Percentiles rank a stretch among this genome's conserved stretches.
phyloP scores from a whole-genome alignment of 2,113 vertebrate species.

The Symphodus melops region DNA sequence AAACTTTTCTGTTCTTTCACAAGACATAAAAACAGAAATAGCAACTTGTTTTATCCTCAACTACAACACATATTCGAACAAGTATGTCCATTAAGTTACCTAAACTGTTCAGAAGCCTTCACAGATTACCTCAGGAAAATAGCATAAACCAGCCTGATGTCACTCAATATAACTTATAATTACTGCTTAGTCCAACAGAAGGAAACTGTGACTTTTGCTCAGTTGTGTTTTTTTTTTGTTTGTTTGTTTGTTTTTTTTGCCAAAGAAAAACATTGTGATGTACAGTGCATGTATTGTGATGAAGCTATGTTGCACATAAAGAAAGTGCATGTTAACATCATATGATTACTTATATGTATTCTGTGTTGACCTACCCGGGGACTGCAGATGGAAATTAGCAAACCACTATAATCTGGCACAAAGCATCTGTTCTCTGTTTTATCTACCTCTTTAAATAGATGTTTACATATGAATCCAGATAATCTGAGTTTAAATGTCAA shows the following conservation, averaged over 20 bases:
- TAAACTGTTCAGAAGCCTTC: not conserved
- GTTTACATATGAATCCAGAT: not conserved
- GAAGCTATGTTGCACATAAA: not conserved
- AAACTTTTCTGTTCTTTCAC: not conserved
- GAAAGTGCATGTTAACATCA: too few species aligned
- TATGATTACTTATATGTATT: too few species aligned
- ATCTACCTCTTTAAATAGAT: not conserved
- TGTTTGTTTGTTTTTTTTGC: too few species aligned
- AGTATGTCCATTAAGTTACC: not conserved
- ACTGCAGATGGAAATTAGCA: too few species aligned
- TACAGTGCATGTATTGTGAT: too few species aligned
- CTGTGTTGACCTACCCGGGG: too few species aligned
- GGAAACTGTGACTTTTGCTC: not conserved
- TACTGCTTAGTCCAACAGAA: conserved; percentile 7
- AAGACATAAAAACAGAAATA: not conserved
- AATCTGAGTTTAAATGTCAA: not conserved
- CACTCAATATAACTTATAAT: not conserved
- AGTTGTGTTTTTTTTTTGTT: not conserved
- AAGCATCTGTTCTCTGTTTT: too few species aligned
- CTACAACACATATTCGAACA: not conserved
- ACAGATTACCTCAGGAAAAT: not conserved
- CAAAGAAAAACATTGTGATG: not conserved
- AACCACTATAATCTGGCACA: too few species aligned
- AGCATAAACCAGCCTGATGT: not conserved
- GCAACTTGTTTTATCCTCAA: not conserved